Conservation (phyloP, 2,797 vertebrate species). For the Danio tinwini region DNA sequence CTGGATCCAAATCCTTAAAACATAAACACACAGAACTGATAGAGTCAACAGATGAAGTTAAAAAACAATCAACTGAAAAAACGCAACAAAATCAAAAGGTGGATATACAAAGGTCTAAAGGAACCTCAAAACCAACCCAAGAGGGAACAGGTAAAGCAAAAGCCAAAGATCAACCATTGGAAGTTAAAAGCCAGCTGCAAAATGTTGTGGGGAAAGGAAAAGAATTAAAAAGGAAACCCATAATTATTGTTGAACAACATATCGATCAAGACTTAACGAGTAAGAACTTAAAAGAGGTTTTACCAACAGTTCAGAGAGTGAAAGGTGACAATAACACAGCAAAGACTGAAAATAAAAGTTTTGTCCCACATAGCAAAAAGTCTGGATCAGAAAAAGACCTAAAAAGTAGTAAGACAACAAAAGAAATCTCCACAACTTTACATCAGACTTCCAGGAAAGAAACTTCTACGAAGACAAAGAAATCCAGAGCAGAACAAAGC, state of each 20-base stretch:
- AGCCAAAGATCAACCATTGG: conserved; percentile 35
- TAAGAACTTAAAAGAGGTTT: conserved; percentile 22
- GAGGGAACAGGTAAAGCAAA: conserved; percentile 36
- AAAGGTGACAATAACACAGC: conserved; percentile 30
- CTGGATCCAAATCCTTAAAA: conserved; percentile 6
- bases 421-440: conserved; percentile 15
- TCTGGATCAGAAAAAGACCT: conserved; percentile 3
- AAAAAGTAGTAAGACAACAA: conserved; percentile 19
- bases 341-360: conserved; percentile 47
- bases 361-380: conserved; percentile 46
- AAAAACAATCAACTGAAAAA: conserved; percentile 14
- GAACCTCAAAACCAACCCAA: conserved; percentile 23
- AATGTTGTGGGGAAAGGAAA: conserved; percentile 43
- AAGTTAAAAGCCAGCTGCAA: conserved; percentile 47
- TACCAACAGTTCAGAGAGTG: conserved; percentile 26
- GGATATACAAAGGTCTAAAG: conserved; percentile 8
- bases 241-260: conserved; percentile 18
- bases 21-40: conserved; percentile 14
- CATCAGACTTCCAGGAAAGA: background rate
- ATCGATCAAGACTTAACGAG: conserved; percentile 26
- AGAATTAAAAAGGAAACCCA: conserved; percentile 28
- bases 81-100: background rate
- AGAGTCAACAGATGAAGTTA: conserved; percentile 7
- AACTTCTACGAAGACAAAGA: conserved; percentile 13
- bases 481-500: conserved; percentile 8